Conservation (phyloP, 1,140 invertebrate species). For the Dysdera silvatica region DNA sequence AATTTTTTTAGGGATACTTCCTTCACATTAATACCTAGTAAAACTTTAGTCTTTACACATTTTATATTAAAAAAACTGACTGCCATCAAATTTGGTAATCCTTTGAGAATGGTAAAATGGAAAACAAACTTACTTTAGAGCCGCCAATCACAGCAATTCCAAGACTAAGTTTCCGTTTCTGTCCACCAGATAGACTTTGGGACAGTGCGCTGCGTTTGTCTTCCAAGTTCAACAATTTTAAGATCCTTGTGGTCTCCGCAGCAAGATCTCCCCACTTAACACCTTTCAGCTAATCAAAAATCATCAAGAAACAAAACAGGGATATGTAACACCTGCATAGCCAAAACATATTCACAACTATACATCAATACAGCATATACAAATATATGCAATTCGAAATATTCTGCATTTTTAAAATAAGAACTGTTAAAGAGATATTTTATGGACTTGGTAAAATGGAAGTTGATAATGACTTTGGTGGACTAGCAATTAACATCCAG, state of each 20-base stretch:
- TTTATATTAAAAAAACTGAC: neutral
- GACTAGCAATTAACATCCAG: too few relatives aligned
- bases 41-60: slow-evolving; percentile 4
- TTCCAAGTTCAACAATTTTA: slow-evolving; percentile 5
- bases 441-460: too few relatives aligned
- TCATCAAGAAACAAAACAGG: too few relatives aligned
- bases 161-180: slow-evolving; percentile 51
- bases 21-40: slow-evolving; percentile 12
- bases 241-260: neutral
- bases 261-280: neutral
- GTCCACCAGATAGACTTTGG: slow-evolving; percentile 47
- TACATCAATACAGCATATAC: too few relatives aligned
- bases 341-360: too few relatives aligned
- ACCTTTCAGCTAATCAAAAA: neutral
- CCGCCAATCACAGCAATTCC: slow-evolving; percentile 57
- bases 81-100: too few relatives aligned
- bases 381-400: too few relatives aligned
- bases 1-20: too few relatives aligned
- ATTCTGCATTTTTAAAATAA: too few relatives aligned
- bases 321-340: slow-evolving; percentile 2
- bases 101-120: too few relatives aligned
- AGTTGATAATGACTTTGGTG: too few relatives aligned
- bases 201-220: slow-evolving; percentile 12
- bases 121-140: slow-evolving; percentile 44
- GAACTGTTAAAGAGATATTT: too few relatives aligned